Conservation (phyloP, 2,113 vertebrate genomes). For the Drymodes brunneopygia region DNA sequence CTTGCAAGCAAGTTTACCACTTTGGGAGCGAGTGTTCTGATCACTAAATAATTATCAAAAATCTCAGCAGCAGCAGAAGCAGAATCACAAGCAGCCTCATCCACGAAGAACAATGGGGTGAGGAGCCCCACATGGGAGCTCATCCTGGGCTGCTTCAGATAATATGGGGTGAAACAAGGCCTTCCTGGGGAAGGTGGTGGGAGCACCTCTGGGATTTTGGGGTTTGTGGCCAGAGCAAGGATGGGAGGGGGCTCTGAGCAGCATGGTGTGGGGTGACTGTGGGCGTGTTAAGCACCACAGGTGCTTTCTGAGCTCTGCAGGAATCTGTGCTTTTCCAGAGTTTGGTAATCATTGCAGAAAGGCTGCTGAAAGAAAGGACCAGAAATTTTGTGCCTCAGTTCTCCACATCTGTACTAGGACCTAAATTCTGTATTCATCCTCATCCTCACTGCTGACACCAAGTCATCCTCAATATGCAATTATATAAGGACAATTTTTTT, state of each 20-base stretch:
- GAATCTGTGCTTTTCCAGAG: not conserved
- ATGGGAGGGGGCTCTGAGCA: not conserved
- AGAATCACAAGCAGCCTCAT: not conserved
- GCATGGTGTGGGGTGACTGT: rapidly evolving
- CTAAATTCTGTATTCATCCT: not conserved
- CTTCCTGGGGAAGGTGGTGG: not conserved
- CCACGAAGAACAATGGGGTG: rapidly evolving
- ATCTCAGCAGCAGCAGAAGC: not conserved
- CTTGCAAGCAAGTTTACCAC: not conserved
- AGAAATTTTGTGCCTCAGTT: not conserved
- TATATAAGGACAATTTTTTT: not conserved
- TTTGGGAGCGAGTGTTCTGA: not conserved
- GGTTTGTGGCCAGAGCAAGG: not conserved
- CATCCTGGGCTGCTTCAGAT: not conserved
- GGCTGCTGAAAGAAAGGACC: not conserved
- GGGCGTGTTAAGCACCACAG: rapidly evolving
- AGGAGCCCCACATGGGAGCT: not conserved
- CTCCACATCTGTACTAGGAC: rapidly evolving
- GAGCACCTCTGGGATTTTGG: not conserved
- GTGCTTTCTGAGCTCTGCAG: not conserved
- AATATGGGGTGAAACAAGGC: rapidly evolving
- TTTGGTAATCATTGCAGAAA: not conserved
- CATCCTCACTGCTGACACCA: not conserved
- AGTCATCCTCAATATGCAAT: not conserved
- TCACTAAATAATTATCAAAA: not conserved